Conservation (phyloP, 2,888 invertebrate species). For the Schrankia costaestrigalis region DNA sequence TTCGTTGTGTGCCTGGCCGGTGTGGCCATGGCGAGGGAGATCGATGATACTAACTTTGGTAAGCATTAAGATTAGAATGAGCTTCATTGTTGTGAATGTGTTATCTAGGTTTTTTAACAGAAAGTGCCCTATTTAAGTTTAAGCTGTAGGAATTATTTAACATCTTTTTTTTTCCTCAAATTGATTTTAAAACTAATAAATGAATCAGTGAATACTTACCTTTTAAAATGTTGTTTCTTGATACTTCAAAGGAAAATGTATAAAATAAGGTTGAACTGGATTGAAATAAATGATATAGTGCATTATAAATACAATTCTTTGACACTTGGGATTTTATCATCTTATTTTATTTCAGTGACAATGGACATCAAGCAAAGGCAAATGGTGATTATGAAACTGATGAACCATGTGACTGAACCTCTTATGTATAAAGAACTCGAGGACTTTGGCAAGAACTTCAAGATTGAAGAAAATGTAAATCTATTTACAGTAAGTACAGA, state of each 20-base stretch:
- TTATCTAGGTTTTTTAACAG: too few species aligned
- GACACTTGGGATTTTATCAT: too few species aligned
- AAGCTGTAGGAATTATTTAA: not conserved
- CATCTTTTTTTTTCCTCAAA: too few species aligned
- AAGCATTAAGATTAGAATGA: too few species aligned
- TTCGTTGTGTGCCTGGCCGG: conserved; percentile 59
- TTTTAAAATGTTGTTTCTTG: too few species aligned
- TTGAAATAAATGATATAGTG: too few species aligned
- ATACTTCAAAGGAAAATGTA: too few species aligned
- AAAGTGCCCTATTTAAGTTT: not conserved
- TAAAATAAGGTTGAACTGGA: too few species aligned
- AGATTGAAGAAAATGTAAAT: conserved; percentile 63
- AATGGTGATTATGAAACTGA: conserved; percentile 69
- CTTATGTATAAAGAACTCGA: conserved; percentile 70
- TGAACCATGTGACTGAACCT: conserved; percentile 74
- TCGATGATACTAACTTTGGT: conserved; percentile 52
- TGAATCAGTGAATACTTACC: too few species aligned
- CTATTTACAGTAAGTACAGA: conserved; percentile 52
- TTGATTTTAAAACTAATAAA: too few species aligned
- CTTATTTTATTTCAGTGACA: conserved; percentile 57
- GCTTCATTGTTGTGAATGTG: too few species aligned
- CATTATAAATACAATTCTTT: too few species aligned
- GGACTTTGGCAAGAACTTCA: conserved; percentile 62
- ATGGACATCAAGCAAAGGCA: conserved; percentile 67
- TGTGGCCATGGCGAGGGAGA: conserved; percentile 57